A percentile compares a stretch with the other conserved stretches of the same genome.
These are phyloP conservation scores for Mechanitis messenoides DNA, from an alignment of 2,888 invertebrate genomes.

Conservation along the genomic window DNA sequence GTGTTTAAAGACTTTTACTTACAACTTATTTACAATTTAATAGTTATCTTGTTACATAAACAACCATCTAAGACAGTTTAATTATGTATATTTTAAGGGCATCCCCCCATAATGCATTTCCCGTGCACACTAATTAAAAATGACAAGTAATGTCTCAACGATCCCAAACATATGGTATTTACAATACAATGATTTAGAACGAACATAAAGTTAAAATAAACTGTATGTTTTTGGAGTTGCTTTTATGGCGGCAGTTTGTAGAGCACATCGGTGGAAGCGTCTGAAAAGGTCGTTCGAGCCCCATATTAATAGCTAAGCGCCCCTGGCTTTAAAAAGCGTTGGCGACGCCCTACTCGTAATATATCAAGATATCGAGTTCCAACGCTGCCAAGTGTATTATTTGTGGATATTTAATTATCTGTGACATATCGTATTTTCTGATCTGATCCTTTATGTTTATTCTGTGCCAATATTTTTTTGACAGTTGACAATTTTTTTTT, in stretches of 20 bases:
- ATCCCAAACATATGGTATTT: conserved; percentile 20
- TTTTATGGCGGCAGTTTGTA: conserved; percentile 57
- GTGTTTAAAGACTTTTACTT: too few species aligned
- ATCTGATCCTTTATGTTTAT: conserved; percentile 2
- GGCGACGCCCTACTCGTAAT: conserved; percentile 52
- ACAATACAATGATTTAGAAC: conserved; percentile 23
- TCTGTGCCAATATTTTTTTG: neutral
- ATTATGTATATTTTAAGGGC: conserved; percentile 18
- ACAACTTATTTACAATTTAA: too few species aligned
- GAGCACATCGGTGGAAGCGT: conserved; percentile 57
- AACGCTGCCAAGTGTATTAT: conserved; percentile 29
- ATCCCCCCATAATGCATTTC: conserved; percentile 39
- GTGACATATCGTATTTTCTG: conserved; percentile 15
- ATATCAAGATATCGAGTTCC: conserved; percentile 66
- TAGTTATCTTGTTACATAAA: neutral
- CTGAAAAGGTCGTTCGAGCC: conserved; percentile 62
- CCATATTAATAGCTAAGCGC: conserved; percentile 44
- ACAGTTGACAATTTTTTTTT: too few species aligned
- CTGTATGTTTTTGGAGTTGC: conserved; percentile 37
- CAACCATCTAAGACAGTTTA: conserved; percentile 4
- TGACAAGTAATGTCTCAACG: conserved; percentile 27
- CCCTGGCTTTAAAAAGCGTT: conserved; percentile 55
- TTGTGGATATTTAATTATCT: conserved; percentile 18
- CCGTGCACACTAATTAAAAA: conserved; percentile 37
- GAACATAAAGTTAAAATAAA: conserved; percentile 24